A percentile compares a stretch with the other conserved stretches of the same genome.
Conservation (phyloP, 2,797 vertebrate species). For the Pitangus sulphuratus region DNA sequence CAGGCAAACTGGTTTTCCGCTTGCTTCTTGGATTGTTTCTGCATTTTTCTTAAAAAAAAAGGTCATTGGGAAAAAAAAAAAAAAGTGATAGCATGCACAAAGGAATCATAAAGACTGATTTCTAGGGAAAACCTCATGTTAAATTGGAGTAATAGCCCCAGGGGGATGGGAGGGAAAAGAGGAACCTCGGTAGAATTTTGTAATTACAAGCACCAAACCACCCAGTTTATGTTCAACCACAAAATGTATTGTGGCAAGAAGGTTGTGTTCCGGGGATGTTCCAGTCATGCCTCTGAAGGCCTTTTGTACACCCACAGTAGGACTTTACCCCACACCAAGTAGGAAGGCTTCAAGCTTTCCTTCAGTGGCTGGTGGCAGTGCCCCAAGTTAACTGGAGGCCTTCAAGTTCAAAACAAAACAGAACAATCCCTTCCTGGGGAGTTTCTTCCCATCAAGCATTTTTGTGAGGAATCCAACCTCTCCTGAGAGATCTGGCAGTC, state of each 20-base stretch:
- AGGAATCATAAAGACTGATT: not conserved
- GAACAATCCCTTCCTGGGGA: conserved; percentile 37
- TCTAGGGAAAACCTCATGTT: not conserved
- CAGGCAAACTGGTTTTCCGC: not conserved
- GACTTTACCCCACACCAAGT: not conserved
- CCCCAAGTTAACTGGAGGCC: conserved; percentile 34
- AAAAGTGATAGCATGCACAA: not conserved
- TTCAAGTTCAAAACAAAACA: conserved; percentile 41
- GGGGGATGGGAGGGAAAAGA: not conserved
- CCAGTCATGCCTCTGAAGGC: not conserved
- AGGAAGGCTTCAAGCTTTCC: not conserved
- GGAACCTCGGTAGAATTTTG: not conserved
- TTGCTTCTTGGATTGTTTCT: not conserved
- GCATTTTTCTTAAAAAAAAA: not conserved
- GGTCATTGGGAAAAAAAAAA: not conserved
- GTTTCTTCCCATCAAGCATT: conserved; percentile 48
- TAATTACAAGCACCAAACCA: not conserved
- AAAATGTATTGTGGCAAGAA: not conserved
- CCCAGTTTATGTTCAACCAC: not conserved
- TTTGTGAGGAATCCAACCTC: conserved; percentile 33
- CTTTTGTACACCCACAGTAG: not conserved
- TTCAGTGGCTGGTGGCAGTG: conserved; percentile 1
- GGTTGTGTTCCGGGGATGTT: not conserved
- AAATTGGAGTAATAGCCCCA: not conserved
- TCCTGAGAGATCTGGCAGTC: conserved; percentile 42